These are phyloP conservation scores for Chloroclystis v-ata DNA, from an alignment of 2,888 invertebrate species.

Conservation along the genomic window DNA sequence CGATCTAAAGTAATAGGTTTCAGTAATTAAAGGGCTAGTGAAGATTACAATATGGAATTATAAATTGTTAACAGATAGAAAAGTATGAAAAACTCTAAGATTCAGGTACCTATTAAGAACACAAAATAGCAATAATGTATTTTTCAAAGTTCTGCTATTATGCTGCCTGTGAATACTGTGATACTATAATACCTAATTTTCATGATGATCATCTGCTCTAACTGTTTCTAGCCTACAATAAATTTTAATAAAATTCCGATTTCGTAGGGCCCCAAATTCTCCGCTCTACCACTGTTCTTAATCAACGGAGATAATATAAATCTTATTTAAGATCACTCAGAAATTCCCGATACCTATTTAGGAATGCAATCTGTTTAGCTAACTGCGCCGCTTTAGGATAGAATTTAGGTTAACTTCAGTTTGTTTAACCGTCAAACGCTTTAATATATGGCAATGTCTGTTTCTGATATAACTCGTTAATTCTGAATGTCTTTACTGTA, in stretches of 20 bases:
- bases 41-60: too few relatives aligned
- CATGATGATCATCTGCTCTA: too few relatives aligned
- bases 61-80: too few relatives aligned
- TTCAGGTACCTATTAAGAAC: too few relatives aligned
- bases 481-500: background rate
- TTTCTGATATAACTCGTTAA: slow-evolving; percentile 1
- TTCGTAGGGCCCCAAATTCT: slow-evolving; percentile 13
- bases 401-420: slow-evolving; percentile 35
- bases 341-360: slow-evolving; percentile 28
- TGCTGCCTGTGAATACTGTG: too few relatives aligned
- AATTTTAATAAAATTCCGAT: slow-evolving; percentile 14
- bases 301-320: slow-evolving; percentile 24
- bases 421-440: slow-evolving; percentile 13
- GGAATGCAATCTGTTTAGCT: slow-evolving; percentile 36
- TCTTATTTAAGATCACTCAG: slow-evolving; percentile 29
- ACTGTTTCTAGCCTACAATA: slow-evolving; percentile 6
- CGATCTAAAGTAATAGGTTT: too few relatives aligned
- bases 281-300: slow-evolving; percentile 19
- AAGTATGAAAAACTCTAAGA: too few relatives aligned
- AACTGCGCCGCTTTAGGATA: slow-evolving; percentile 36
- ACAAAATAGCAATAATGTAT: too few relatives aligned
- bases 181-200: too few relatives aligned
- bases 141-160: too few relatives aligned
- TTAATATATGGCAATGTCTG: slow-evolving; percentile 7
- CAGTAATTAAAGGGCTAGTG: too few relatives aligned